Evolutionary conservation across 92 coral and sea anemone genomes (phyloP), one percentile per base, ranked within the genome.

Genomic region (Bergia sp.): DNA sequence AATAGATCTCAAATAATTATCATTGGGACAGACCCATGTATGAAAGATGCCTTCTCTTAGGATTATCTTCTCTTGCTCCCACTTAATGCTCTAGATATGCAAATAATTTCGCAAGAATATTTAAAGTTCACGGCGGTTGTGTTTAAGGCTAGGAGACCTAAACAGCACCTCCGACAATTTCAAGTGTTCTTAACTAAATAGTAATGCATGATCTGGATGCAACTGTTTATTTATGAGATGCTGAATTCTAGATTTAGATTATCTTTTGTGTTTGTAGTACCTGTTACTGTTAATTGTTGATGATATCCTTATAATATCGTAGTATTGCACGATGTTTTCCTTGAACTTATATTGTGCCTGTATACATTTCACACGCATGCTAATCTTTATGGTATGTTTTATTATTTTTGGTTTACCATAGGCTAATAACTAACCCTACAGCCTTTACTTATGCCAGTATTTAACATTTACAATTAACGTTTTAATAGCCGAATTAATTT

Each of bases 391-490:
- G 23, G 29, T 61, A 2, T 61, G 0, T 61, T 61, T 61, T 61
- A 15, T 75, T n/a, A 36, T 76, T 42, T 76, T 10, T 76, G 9
- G 11, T 76, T 76, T 40, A 21, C 12, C 80, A 41, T n/a, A 76
- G 37, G 80, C 80, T 76, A 76, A 41, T 76, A 76, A n/a, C 80
- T 76, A 41, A 41, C 45, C 41, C 77, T 38, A 73, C 39, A 73
- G 18, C 8, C 12, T 8, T 16, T 76, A 76, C 47, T 76, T 7
- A 44, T 76, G 53, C 29, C 23, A 15, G 0, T 42, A 39, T 16
- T 5, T 75, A 39, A 75, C 79, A 75, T 3, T 75, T 4, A 39
- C 10, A 39, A 18, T 44, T 75, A 39, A 39, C 79, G 50, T 75
- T 74, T 72, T 39, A 23, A 20, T 71, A 36, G 10, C 20, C 50